A percentile compares a stretch with the other conserved stretches of the same genome.
These are phyloP conservation scores for Pyralis farinalis DNA, from an alignment of 2,888 invertebrate species.

Conservation along the genomic window DNA sequence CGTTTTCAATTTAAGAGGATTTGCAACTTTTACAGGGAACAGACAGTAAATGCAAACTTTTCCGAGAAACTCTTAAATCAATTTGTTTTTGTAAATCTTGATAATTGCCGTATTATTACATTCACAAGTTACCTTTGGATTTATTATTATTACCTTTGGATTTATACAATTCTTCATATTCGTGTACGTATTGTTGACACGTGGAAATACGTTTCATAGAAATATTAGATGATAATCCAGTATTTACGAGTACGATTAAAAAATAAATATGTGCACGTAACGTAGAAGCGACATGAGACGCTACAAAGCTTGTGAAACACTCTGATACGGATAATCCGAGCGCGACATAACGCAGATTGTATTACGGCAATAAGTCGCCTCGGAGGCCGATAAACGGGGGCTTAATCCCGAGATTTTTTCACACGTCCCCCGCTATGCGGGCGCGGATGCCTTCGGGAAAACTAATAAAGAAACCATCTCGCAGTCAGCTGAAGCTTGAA, in stretches of 20 bases:
- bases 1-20: constrained; percentile 76
- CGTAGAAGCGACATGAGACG: neutral
- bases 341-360: constrained; percentile 76
- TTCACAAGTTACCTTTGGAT: no score
- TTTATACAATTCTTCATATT: no score
- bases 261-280: neutral
- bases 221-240: no score
- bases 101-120: no score
- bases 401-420: constrained; percentile 76
- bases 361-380: constrained; percentile 73
- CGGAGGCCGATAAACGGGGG: constrained; percentile 64
- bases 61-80: neutral
- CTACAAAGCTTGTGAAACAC: constrained; percentile 47
- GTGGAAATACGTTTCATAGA: no score
- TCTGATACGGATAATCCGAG: constrained; percentile 66
- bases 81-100: constrained; percentile 5
- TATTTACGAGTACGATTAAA: no score
- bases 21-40: constrained; percentile 52
- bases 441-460: constrained; percentile 59
- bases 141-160: no score
- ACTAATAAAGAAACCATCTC: constrained; percentile 81
- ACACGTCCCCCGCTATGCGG: constrained; percentile 65
- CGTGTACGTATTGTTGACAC: no score
- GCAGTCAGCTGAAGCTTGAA: constrained; percentile 78
- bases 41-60: constrained; percentile 12